A percentile compares a stretch with the other conserved stretches of the same genome.
Evolutionary conservation across 92 coral and sea anemone species (phyloP).

Genomic region (Phenganax marumi): DNA sequence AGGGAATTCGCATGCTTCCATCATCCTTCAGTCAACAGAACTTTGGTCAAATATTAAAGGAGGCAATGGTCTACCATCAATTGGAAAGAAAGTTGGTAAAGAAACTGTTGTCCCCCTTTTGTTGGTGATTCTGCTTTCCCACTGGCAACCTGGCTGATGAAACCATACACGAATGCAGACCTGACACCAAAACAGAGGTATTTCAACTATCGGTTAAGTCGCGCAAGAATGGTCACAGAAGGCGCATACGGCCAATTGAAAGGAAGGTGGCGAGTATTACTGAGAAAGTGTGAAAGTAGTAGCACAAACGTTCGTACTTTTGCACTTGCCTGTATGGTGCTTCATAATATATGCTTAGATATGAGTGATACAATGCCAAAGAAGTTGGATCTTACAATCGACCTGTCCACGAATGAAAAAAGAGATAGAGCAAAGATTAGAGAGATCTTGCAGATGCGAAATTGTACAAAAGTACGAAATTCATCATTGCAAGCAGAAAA

Average conservation of each 20-base stretch:
- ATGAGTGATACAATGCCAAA: constrained; percentile 1
- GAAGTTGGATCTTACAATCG: constrained; percentile 16
- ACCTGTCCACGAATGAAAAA: background rate
- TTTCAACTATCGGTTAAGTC: constrained; percentile 49
- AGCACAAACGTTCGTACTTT: constrained; percentile 39
- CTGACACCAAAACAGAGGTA: constrained; percentile 55
- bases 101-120: constrained; percentile 40
- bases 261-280: constrained; percentile 58
- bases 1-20: constrained; percentile 56
- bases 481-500: constrained; percentile 12
- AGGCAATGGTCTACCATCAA: constrained; percentile 40
- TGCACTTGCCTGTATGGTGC: constrained; percentile 58
- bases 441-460: constrained; percentile 11
- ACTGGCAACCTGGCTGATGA: constrained; percentile 49
- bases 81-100: constrained; percentile 41
- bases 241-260: constrained; percentile 63
- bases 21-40: constrained; percentile 46
- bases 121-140: constrained; percentile 57
- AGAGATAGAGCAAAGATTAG: constrained; percentile 15
- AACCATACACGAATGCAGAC: constrained; percentile 57
- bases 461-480: constrained; percentile 1
- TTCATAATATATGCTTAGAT: constrained; percentile 53
- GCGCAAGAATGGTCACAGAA: constrained; percentile 57
- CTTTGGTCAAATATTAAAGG: constrained; percentile 45
- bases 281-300: constrained; percentile 61